phyloP scores from a whole-genome alignment of 2,888 invertebrate species.

The Acanthosepion pharaonis region DNA sequence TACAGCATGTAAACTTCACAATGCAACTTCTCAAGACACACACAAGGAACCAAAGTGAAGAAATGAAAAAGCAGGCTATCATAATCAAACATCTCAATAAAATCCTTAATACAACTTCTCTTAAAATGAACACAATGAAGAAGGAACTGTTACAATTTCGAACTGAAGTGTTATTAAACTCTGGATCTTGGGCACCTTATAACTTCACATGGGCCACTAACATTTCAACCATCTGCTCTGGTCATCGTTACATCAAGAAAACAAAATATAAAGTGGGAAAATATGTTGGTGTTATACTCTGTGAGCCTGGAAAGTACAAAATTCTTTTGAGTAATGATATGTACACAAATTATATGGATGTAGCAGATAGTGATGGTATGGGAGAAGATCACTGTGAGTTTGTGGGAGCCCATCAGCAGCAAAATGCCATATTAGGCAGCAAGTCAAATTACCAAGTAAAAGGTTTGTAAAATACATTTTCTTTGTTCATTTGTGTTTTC shows the following conservation, averaged over 20 bases:
- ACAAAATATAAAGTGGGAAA: slow-evolving; percentile 55
- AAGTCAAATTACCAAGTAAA: not conserved
- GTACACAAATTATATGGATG: slow-evolving; percentile 61
- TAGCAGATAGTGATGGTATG: slow-evolving; percentile 62
- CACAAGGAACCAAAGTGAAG: slow-evolving; percentile 11
- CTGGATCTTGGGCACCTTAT: slow-evolving; percentile 59
- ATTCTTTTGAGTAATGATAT: slow-evolving; percentile 63
- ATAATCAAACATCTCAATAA: slow-evolving; percentile 40
- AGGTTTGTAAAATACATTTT: not conserved
- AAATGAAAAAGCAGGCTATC: slow-evolving; percentile 3
- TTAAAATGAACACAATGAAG: slow-evolving; percentile 39
- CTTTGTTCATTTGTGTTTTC: not conserved
- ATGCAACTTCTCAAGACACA: slow-evolving; percentile 37
- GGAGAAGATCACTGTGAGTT: slow-evolving; percentile 71
- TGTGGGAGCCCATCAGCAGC: slow-evolving; percentile 57
- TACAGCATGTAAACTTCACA: slow-evolving; percentile 25
- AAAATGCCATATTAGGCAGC: not conserved
- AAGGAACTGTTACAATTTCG: slow-evolving; percentile 36
- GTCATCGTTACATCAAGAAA: slow-evolving; percentile 60
- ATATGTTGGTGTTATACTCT: slow-evolving; percentile 68
- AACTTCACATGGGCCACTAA: slow-evolving; percentile 59
- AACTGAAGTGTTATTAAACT: slow-evolving; percentile 24
- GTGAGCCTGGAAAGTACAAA: slow-evolving; percentile 63
- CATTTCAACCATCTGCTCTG: slow-evolving; percentile 59
- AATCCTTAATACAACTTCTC: not conserved